These are phyloP conservation scores for Drosophila glabriapex DNA, from an alignment of 2,888 invertebrate genomes.

Conservation along the genomic window DNA sequence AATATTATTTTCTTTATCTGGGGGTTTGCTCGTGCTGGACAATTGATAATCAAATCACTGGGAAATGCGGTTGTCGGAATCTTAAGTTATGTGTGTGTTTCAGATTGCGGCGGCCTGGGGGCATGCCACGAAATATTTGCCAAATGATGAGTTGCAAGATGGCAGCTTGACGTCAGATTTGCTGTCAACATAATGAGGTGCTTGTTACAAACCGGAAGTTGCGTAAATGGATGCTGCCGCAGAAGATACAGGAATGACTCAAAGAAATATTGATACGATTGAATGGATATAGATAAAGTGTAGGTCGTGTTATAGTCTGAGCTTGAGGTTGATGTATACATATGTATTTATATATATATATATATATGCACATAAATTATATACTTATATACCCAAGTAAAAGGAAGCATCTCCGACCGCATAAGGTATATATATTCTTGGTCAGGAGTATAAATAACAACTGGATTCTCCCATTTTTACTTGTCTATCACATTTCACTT, in stretches of 20 bases:
- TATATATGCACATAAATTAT: background rate
- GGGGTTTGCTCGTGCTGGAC: conserved; percentile 24
- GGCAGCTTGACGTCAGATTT: conserved; percentile 34
- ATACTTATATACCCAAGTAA: background rate
- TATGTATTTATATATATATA: background rate
- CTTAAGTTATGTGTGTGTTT: conserved; percentile 8
- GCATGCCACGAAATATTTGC: background rate
- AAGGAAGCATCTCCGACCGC: background rate
- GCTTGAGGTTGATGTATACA: background rate
- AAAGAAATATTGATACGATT: background rate
- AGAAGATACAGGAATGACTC: background rate
- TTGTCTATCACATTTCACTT: background rate
- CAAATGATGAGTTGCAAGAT: conserved; percentile 15
- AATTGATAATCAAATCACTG: conserved; percentile 62
- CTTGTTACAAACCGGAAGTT: conserved; percentile 19
- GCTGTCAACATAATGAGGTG: conserved; percentile 19
- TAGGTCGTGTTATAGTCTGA: background rate
- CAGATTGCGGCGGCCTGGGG: conserved; percentile 28
- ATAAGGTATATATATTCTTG: background rate
- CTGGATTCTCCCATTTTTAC: background rate
- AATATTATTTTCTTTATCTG: conserved; percentile 34
- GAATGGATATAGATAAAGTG: background rate
- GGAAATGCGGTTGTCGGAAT: conserved; percentile 11
- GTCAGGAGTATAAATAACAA: background rate
- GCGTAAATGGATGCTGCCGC: background rate